phyloP scores from a whole-genome alignment of 2,113 vertebrate genomes.

The Paraplagusia blochii region DNA sequence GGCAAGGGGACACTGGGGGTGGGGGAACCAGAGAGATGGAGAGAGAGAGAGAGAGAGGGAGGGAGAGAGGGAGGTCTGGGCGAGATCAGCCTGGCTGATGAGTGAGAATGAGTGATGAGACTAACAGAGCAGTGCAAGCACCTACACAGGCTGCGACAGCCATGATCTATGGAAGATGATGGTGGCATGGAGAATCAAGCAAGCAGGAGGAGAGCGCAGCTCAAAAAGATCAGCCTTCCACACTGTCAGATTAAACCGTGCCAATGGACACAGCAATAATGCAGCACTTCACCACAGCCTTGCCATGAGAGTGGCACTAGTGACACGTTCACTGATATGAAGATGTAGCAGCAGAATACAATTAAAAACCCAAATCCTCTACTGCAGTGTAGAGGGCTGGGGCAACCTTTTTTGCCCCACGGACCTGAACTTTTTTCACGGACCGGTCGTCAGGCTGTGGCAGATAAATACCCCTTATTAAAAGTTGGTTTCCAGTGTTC shows the following conservation, averaged over 20 bases:
- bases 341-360: no score
- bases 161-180: conserved; percentile 78
- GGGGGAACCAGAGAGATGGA: conserved; percentile 7
- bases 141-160: conserved; percentile 78
- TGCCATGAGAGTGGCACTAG: conserved; percentile 40
- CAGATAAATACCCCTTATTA: no score
- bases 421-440: no score
- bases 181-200: conserved; percentile 72
- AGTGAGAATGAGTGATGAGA: conserved; percentile 80
- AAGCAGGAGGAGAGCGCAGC: conserved; percentile 44
- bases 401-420: no score
- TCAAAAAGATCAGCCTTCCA: conserved; percentile 54
- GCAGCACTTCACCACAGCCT: conserved; percentile 30
- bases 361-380: no score
- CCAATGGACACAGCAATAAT: conserved; percentile 46
- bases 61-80: conserved; percentile 60
- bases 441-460: no score
- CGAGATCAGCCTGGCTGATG: conserved; percentile 74
- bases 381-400: no score
- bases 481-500: no score
- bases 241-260: conserved; percentile 47
- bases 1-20: conserved; percentile 32
- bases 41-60: conserved; percentile 7
- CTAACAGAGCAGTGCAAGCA: conserved; percentile 80
- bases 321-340: conserved; percentile 11